phyloP scores from a whole-genome alignment of 2,113 vertebrate genomes.

The Tonatia bakeri region DNA sequence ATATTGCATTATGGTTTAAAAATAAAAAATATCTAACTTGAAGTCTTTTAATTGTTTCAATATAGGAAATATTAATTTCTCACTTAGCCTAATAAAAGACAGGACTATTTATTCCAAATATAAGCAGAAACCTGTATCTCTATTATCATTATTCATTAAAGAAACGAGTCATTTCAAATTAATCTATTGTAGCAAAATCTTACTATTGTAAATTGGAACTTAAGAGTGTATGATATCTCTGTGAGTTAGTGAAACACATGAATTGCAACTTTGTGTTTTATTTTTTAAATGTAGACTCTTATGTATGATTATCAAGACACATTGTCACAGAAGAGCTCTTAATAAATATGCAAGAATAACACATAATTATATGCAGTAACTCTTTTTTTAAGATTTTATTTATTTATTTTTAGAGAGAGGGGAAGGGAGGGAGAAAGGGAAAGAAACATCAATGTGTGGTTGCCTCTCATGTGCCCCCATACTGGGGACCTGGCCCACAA shows the following conservation, averaged over 20 bases:
- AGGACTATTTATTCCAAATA: neutral
- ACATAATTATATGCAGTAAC: neutral
- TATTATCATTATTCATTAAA: neutral
- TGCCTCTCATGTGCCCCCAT: too few relatives aligned
- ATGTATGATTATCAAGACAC: neutral
- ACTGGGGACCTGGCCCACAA: too few relatives aligned
- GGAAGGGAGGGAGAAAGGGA: too few relatives aligned
- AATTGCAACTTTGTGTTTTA: neutral
- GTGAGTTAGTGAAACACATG: neutral
- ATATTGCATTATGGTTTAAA: neutral
- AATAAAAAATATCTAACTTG: neutral
- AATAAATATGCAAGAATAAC: neutral
- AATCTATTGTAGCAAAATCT: neutral
- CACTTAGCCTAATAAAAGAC: neutral
- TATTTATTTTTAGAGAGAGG: too few relatives aligned
- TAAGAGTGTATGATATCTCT: neutral
- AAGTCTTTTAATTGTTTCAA: neutral
- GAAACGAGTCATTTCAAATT: neutral
- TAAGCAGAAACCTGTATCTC: neutral
- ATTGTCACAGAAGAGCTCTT: neutral
- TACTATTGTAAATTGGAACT: neutral
- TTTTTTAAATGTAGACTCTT: neutral
- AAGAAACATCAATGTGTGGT: too few relatives aligned
- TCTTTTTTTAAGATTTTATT: neutral
- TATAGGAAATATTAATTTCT: neutral